Conservation (phyloP, 1,140 invertebrate species). For the Zaprionus gabonicus region DNA sequence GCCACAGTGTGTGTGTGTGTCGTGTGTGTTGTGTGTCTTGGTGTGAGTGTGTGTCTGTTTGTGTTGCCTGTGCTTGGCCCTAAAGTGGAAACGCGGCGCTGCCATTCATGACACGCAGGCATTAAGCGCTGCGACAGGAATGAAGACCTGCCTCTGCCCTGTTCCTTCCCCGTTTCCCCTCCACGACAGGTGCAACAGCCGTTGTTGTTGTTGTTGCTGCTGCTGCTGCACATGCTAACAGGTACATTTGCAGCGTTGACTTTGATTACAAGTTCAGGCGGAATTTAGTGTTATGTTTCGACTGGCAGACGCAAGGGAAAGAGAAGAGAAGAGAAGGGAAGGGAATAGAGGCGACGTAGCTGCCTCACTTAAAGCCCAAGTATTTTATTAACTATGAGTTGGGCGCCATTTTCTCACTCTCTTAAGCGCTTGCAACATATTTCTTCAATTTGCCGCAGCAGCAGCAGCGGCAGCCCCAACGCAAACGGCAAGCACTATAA, state of each 20-base stretch:
- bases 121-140: slow-evolving; percentile 71
- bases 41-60: slow-evolving; percentile 23
- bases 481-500: slow-evolving; percentile 20
- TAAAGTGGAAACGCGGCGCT: slow-evolving; percentile 79
- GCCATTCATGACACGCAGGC: slow-evolving; percentile 80
- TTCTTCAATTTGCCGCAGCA: slow-evolving; percentile 64
- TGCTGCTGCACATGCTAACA: slow-evolving; percentile 47
- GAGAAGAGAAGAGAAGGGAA: neutral
- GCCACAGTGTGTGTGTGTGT: slow-evolving; percentile 32
- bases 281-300: slow-evolving; percentile 53
- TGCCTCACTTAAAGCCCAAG: slow-evolving; percentile 57
- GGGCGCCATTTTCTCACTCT: slow-evolving; percentile 58
- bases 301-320: neutral
- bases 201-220: slow-evolving; percentile 7
- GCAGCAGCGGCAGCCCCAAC: neutral
- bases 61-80: slow-evolving; percentile 38
- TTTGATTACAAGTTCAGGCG: slow-evolving; percentile 48
- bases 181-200: slow-evolving; percentile 40
- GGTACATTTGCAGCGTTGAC: slow-evolving; percentile 50
- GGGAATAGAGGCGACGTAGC: neutral
- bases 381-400: slow-evolving; percentile 80
- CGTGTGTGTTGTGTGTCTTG: slow-evolving; percentile 18
- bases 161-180: neutral
- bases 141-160: slow-evolving; percentile 12
- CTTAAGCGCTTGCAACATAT: slow-evolving; percentile 61